Conservation (phyloP, 23 tunicate genomes). For the Trididemnum miniatum region DNA sequence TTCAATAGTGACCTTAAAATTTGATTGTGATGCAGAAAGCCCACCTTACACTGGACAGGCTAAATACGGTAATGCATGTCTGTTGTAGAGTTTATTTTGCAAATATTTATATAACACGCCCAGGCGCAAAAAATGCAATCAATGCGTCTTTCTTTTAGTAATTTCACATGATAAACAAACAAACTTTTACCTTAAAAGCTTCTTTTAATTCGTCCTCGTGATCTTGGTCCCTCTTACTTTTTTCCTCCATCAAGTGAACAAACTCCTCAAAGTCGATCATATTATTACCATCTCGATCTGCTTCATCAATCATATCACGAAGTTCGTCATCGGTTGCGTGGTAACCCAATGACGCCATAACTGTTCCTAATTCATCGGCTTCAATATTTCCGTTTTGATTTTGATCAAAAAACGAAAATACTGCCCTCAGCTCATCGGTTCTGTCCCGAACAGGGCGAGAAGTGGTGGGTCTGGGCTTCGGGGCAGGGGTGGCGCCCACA, state of each 20-base stretch:
- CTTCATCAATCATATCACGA: slow-evolving; percentile 62
- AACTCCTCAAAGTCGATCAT: slow-evolving; percentile 65
- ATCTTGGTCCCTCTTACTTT: slow-evolving; percentile 45
- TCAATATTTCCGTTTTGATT: slow-evolving; percentile 57
- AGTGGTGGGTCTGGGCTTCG: neutral
- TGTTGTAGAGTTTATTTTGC: too few relatives aligned
- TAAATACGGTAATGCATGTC: too few relatives aligned
- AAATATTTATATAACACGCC: too few relatives aligned
- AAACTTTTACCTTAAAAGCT: slow-evolving; percentile 55
- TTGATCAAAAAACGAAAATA: slow-evolving; percentile 51
- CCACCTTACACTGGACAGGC: too few relatives aligned
- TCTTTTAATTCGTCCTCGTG: slow-evolving; percentile 63
- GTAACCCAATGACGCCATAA: slow-evolving; percentile 57
- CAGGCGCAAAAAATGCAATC: too few relatives aligned
- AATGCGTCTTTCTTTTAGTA: too few relatives aligned
- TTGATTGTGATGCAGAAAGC: too few relatives aligned
- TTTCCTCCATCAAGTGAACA: slow-evolving; percentile 58
- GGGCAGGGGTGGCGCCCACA: neutral
- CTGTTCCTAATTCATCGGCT: slow-evolving; percentile 52
- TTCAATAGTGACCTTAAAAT: too few relatives aligned
- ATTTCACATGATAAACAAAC: too few relatives aligned
- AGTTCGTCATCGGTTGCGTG: slow-evolving; percentile 54
- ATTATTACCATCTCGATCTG: slow-evolving; percentile 58
- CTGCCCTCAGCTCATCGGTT: slow-evolving; percentile 44
- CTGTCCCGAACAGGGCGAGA: neutral